These are phyloP conservation scores for Mormyrus lacerda DNA, from an alignment of 2,113 vertebrate genomes.

Conservation along the genomic window DNA sequence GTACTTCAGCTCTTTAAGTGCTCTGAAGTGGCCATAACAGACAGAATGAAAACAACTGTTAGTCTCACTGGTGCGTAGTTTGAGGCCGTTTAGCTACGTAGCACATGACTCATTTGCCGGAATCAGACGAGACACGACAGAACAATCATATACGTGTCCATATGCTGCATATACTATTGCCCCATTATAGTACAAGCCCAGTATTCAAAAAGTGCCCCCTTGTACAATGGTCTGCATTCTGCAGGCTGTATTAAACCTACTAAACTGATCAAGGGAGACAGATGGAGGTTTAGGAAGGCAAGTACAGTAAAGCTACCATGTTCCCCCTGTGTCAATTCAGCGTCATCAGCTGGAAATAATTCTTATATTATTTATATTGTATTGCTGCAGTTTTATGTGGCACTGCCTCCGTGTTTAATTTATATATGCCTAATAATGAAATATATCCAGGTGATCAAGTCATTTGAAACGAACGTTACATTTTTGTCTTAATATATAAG, in stretches of 20 bases:
- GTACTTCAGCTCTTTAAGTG: neutral
- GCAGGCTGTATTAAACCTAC: neutral
- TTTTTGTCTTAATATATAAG: neutral
- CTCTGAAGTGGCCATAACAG: constrained; percentile 7
- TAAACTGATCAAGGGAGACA: neutral
- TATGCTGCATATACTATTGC: neutral
- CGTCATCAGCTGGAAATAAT: neutral
- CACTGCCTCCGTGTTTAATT: neutral
- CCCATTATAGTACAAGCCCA: neutral
- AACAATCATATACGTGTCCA: neutral
- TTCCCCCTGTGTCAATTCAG: neutral
- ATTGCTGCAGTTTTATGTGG: neutral
- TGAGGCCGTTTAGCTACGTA: neutral
- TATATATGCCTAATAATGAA: neutral
- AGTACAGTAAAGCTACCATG: neutral
- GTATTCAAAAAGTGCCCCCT: neutral
- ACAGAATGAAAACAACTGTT: constrained; percentile 7
- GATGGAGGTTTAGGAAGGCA: neutral
- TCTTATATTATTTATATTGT: neutral
- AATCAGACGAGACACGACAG: neutral
- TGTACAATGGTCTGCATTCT: neutral
- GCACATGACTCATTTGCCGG: neutral
- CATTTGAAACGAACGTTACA: neutral
- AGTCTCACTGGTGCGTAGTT: neutral
- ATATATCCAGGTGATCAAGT: neutral